Base-by-base conservation (phyloP, 2,888 invertebrate genomes). In the Epirrita christyi region DNA sequence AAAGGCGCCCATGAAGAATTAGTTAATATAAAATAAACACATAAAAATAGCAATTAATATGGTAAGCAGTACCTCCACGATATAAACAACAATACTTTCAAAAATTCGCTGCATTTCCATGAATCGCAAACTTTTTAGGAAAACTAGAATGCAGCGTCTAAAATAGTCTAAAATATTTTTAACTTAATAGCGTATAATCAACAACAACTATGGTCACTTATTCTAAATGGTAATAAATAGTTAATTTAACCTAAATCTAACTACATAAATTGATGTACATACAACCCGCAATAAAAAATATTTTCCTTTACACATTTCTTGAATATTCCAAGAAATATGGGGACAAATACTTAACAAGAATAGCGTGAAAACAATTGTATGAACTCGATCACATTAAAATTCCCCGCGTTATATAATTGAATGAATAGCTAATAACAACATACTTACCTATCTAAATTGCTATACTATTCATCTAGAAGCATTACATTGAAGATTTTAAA, bases 221-320 rank as follows among this genome's bases (percentile, higher is more conserved):
- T 71, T 73, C 55, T 64, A 66, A 58, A 75, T 72, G 73, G 71
- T 69, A 81, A 83, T 81, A 80, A 82, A 81, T 81, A 80, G 72
- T 71, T 73, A 67, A 76, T 76, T 76, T 72, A 73, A 63, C 70
- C 70, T 75, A 76, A 70, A 64, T 53, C 67, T 71, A 66, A 42
- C 68, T 73, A 68, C 54, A 55, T 64, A 63, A 50, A 45, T 29
- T 63, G 67, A 64, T 67, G 66, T 71, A 63, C 61, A 70, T 55
- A 53, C 69, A 69, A 71, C 70, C 59, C 57, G 61, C 64, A 50
- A 44, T 46, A 51, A 55, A 28, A 54, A 49, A 55, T 44, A 54
- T 57, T 45, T 55, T 51, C 55, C 63, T n/a, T 37, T 43, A 52
- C 44, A 59, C 13, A 65, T 54, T 61, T 60, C 59, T 65, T 63